Evolutionary conservation across 2,113 vertebrate genomes (phyloP).

Genomic region (Ictalurus furcatus): DNA sequence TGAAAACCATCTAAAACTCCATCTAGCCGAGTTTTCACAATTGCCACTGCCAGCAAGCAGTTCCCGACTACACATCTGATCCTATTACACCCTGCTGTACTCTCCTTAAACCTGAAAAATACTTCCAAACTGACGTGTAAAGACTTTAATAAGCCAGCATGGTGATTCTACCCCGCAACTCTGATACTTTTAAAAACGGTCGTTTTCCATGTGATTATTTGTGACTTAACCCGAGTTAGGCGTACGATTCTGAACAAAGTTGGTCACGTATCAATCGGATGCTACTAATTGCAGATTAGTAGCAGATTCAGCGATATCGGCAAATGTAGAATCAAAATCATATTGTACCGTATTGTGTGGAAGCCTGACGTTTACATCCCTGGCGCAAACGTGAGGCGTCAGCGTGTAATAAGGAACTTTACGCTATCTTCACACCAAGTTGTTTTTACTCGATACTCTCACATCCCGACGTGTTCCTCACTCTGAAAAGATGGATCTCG

Average conservation of each 20-base stretch:
- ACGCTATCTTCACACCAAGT: not conserved
- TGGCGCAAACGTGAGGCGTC: not conserved
- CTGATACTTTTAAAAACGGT: not conserved
- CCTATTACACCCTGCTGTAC: not conserved
- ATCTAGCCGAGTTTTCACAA: not conserved
- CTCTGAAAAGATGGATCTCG: not conserved
- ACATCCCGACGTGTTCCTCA: not conserved
- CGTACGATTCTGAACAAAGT: not conserved
- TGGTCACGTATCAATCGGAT: not conserved
- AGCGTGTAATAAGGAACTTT: not conserved
- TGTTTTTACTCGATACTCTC: not conserved
- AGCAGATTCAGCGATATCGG: not conserved
- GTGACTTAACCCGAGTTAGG: not conserved
- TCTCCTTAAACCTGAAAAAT: not conserved
- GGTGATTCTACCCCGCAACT: not conserved
- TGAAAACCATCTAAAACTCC: not conserved
- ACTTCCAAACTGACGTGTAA: not conserved
- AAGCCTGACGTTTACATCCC: not conserved
- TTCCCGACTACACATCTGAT: not conserved
- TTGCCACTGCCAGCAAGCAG: not conserved
- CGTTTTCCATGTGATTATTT: not conserved
- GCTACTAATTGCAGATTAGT: not conserved
- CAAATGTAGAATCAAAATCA: not conserved
- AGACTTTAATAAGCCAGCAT: not conserved
- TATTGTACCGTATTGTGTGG: not conserved